Evolutionary conservation across 2,797 vertebrate genomes (phyloP).

Genomic region (Alauda arvensis): DNA sequence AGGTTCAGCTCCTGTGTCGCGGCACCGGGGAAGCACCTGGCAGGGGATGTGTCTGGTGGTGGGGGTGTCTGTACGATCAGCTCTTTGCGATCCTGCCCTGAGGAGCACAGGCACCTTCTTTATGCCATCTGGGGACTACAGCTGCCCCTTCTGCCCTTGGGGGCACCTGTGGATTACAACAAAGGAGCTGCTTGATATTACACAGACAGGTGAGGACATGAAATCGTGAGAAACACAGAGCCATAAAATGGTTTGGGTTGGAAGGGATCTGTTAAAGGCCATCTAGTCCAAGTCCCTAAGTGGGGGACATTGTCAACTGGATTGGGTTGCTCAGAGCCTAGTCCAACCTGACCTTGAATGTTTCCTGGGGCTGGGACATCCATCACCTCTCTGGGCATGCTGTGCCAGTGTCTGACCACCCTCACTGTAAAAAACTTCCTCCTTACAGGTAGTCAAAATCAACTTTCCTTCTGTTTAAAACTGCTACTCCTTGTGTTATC

Average conservation of each 20-base stretch:
- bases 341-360: neutral
- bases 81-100: neutral
- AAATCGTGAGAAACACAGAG: neutral
- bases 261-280: neutral
- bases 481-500: neutral
- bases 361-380: neutral
- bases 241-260: neutral
- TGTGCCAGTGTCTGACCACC: neutral
- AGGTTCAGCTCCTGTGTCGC: neutral
- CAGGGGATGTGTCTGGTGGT: neutral
- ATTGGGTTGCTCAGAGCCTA: neutral
- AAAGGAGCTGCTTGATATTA: neutral
- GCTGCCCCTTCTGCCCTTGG: neutral
- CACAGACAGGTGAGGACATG: rapidly evolving
- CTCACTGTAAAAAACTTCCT: neutral
- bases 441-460: neutral
- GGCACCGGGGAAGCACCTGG: neutral
- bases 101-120: rapidly evolving
- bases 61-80: neutral
- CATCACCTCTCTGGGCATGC: neutral
- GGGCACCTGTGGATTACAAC: neutral
- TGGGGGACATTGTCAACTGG: neutral
- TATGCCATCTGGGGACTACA: neutral
- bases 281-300: neutral
- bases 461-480: neutral